Evolutionary conservation across 2,113 vertebrate genomes (phyloP), one percentile per base, ranked within the genome.

Genomic region (Eulemur macaco): DNA sequence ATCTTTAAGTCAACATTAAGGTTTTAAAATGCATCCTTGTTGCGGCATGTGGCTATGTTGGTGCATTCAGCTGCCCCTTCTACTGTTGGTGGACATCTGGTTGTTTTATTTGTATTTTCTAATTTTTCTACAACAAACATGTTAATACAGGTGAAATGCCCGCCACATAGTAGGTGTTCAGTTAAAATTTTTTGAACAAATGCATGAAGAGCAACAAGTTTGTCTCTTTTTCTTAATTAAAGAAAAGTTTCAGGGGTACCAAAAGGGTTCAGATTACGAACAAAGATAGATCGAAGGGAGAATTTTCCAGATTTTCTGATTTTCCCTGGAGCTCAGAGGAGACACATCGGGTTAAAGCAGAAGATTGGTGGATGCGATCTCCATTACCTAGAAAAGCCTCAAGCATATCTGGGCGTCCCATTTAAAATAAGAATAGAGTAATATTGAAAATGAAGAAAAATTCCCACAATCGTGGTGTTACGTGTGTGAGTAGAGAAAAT

Each of bases 401-500:
- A n/a, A 96, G 95, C 80, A 78, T 66, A 83, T 66, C 78, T 91
- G 91, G 63, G 56, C 0, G 37, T 76, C 80, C 90, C 80, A 86
- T 60, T 94, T 96, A 94, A 83, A 92, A 77, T 69, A 86, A 52
- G 60, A 86, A 86, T 73, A 89, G 29, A 86, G 25, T 15, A 94
- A 93, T 78, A 83, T 15, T 78, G 78, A 86, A 95, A 89, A 95
- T 94, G 88, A 97, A 96, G 93, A 94, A 74, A 96, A 96, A 89
- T 23, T 34, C 23, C 74, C n/a, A 92, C 74, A 73, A 42, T 96
- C 95, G 42, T 20, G 20, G 76, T 21, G 9, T 56, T 85, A 73
- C 52, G 20, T 2, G 37, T 64, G 11, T 42, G 39, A 77, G 82
- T 83, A 86, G 76, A 92, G 74, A 87, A 96, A 94, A 92, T 95